Evolutionary conservation across 1,140 invertebrate genomes (phyloP).

Genomic region (Heliconius himera): DNA sequence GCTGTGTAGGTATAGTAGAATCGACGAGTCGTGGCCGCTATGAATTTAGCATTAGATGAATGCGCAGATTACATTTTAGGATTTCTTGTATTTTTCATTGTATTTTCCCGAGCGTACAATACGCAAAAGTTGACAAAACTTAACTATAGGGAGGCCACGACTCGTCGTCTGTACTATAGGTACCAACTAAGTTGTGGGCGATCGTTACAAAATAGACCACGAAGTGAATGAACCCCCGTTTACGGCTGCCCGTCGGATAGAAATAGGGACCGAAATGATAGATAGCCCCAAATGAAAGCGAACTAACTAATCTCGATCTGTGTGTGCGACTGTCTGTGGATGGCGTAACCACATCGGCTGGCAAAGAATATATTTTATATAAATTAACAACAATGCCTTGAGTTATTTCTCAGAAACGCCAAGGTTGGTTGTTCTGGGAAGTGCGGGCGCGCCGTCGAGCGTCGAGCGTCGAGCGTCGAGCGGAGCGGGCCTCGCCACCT

Average conservation of each 20-base stretch:
- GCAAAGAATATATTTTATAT: constrained; percentile 68
- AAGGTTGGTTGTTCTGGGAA: constrained; percentile 77
- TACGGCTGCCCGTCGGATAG: constrained; percentile 51
- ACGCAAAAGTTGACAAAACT: too few species aligned
- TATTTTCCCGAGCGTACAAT: too few species aligned
- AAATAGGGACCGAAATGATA: constrained; percentile 42
- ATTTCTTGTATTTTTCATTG: too few species aligned
- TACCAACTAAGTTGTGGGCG: not conserved
- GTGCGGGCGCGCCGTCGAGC: constrained; percentile 51
- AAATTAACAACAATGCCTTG: constrained; percentile 78
- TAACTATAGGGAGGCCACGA: too few species aligned
- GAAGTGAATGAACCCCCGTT: constrained; percentile 64
- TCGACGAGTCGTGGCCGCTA: too few species aligned
- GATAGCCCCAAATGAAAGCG: constrained; percentile 26
- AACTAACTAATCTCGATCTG: constrained; percentile 12
- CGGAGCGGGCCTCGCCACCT: constrained; percentile 35
- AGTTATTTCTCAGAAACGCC: constrained; percentile 74
- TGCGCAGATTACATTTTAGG: too few species aligned
- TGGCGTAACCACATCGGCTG: constrained; percentile 43
- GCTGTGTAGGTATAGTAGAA: not conserved
- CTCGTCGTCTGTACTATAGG: not conserved
- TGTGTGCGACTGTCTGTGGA: not conserved
- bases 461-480: constrained; percentile 25
- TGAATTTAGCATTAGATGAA: too few species aligned
- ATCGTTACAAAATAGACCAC: constrained; percentile 56